These are phyloP conservation scores for Deroplatys truncata DNA, from an alignment of 2,888 invertebrate species.

Conservation along the genomic window DNA sequence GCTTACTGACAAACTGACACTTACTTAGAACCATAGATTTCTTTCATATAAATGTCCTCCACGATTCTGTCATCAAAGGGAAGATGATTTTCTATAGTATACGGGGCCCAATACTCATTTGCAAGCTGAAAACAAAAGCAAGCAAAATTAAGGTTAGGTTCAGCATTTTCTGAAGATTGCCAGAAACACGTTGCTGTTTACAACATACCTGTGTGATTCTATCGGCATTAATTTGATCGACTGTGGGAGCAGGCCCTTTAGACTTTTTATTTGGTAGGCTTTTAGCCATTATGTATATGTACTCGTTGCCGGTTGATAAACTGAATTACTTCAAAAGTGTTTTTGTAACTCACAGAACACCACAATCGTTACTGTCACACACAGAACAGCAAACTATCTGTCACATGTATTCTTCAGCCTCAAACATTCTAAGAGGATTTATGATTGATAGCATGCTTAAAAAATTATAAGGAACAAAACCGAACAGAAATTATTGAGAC, in stretches of 20 bases:
- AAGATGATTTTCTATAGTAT: slow-evolving; percentile 66
- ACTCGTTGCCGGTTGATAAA: not conserved
- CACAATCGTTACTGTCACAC: too few species aligned
- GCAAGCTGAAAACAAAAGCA: slow-evolving; percentile 63
- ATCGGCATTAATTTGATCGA: slow-evolving; percentile 88
- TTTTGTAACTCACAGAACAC: too few species aligned
- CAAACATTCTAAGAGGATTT: too few species aligned
- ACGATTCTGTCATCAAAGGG: slow-evolving; percentile 75
- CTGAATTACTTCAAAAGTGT: not conserved
- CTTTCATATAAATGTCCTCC: slow-evolving; percentile 83
- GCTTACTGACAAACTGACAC: slow-evolving; percentile 34
- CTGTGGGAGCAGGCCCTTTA: slow-evolving; percentile 64
- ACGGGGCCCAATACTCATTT: slow-evolving; percentile 89
- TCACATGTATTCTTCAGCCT: not conserved
- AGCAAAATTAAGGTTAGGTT: not conserved
- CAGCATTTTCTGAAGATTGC: not conserved
- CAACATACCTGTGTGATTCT: slow-evolving; percentile 75
- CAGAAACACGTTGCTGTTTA: not conserved
- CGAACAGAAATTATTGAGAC: not conserved
- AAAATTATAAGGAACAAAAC: not conserved
- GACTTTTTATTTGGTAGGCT: slow-evolving; percentile 23
- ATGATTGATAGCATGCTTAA: too few species aligned
- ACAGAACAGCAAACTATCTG: too few species aligned
- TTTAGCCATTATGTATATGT: not conserved
- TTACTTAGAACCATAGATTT: slow-evolving; percentile 79